Percentiles rank a stretch among this genome's conserved stretches.
Conservation (phyloP, 2,888 invertebrate species). For the Stenoptilia bipunctidactyla region DNA sequence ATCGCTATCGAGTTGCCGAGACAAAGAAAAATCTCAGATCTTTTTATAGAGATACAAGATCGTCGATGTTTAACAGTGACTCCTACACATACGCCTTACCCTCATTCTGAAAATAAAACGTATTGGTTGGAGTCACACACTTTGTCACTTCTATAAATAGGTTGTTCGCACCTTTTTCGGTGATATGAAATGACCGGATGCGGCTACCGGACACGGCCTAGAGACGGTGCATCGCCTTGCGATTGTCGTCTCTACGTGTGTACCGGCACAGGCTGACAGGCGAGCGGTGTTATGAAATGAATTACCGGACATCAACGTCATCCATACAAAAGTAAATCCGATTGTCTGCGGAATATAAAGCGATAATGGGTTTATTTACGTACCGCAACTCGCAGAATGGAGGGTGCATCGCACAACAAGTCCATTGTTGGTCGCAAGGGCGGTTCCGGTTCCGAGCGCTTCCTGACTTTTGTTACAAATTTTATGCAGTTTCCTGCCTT, state of each 20-base stretch:
- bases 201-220: conserved; percentile 55
- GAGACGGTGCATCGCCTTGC: conserved; percentile 44
- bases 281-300: conserved; percentile 24
- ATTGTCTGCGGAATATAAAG: conserved; percentile 31
- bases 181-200: conserved; percentile 63
- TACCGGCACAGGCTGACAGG: conserved; percentile 5
- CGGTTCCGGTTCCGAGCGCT: conserved; percentile 19
- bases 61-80: too few species aligned
- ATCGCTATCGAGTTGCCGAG: neutral
- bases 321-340: conserved; percentile 41
- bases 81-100: conserved; percentile 36
- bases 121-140: conserved; percentile 33
- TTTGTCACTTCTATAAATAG: conserved; percentile 61
- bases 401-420: conserved; percentile 25
- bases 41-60: too few species aligned
- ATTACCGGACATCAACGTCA: conserved; percentile 51
- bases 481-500: conserved; percentile 13
- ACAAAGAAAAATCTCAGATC: neutral
- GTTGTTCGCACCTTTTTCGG: conserved; percentile 67
- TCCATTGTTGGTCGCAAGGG: conserved; percentile 27
- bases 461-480: conserved; percentile 25
- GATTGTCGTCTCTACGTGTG: conserved; percentile 37
- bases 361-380: conserved; percentile 27
- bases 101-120: conserved; percentile 51
- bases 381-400: conserved; percentile 24